phyloP scores from a whole-genome alignment of 2,888 invertebrate genomes.

The Hirtodrosophila confusa region DNA sequence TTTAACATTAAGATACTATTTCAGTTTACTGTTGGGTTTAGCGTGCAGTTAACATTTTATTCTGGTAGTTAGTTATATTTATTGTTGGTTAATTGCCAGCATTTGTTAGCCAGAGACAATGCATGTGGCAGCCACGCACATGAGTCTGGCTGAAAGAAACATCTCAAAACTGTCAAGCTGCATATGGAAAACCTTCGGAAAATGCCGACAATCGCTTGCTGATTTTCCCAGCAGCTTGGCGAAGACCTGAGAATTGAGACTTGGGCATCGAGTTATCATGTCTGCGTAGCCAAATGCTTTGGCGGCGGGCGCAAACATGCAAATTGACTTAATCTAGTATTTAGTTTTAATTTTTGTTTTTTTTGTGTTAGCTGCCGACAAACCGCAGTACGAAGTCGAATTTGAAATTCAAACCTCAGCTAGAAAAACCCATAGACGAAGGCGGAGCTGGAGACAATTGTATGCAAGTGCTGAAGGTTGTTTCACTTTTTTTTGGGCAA shows the following conservation, averaged over 20 bases:
- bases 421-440: conserved; percentile 21
- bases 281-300: conserved; percentile 74
- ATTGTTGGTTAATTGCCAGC: conserved; percentile 62
- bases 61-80: conserved; percentile 54
- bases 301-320: conserved; percentile 65
- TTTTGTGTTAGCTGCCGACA: conserved; percentile 35
- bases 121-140: conserved; percentile 60
- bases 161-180: conserved; percentile 49
- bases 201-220: conserved; percentile 71
- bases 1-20: conserved; percentile 45
- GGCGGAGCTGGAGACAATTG: conserved; percentile 63
- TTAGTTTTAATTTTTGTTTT: conserved; percentile 52
- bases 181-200: conserved; percentile 75
- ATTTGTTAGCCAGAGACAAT: conserved; percentile 51
- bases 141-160: conserved; percentile 34
- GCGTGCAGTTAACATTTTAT: conserved; percentile 42
- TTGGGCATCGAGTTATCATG: conserved; percentile 63
- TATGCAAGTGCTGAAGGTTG: conserved; percentile 67
- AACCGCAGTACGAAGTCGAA: conserved; percentile 48
- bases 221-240: conserved; percentile 63
- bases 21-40: conserved; percentile 20
- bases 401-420: conserved; percentile 31
- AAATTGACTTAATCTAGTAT: conserved; percentile 79
- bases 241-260: conserved; percentile 18
- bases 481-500: conserved; percentile 29